These are phyloP conservation scores for Zoanthus gigantus DNA, from an alignment of 92 coral and sea anemone species.

Conservation along the genomic window DNA sequence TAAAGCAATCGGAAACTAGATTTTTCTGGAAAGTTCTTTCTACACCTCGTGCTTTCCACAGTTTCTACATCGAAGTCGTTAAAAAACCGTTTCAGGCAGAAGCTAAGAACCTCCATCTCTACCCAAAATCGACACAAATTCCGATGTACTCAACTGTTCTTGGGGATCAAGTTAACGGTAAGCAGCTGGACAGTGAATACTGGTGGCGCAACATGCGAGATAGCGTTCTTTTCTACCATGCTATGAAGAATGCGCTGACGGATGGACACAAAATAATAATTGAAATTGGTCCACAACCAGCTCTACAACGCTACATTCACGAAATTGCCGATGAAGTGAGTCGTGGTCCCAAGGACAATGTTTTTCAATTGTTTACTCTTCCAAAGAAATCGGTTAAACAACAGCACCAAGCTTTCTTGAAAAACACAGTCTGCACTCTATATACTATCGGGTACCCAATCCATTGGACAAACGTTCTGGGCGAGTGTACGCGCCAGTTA, in stretches of 20 bases:
- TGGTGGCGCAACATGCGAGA: conserved; percentile 94
- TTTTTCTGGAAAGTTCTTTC: conserved; percentile 76
- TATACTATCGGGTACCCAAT: conserved; percentile 75
- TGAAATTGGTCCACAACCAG: conserved; percentile 87
- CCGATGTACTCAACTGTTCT: conserved; percentile 90
- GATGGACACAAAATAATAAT: conserved; percentile 73
- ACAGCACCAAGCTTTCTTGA: conserved; percentile 78
- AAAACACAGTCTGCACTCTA: conserved; percentile 75
- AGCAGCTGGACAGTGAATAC: conserved; percentile 61
- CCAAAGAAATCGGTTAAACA: conserved; percentile 67
- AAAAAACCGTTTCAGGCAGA: conserved; percentile 65
- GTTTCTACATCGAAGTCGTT: conserved; percentile 76
- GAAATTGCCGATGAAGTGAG: conserved; percentile 58
- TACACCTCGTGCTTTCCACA: conserved; percentile 91
- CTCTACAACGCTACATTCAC: conserved; percentile 67
- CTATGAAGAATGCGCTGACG: conserved; percentile 61
- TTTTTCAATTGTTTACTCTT: conserved; percentile 64
- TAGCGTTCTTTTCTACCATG: conserved; percentile 74
- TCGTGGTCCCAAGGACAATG: conserved; percentile 17
- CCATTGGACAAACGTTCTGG: conserved; percentile 71
- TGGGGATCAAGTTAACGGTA: conserved; percentile 69
- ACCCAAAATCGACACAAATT: conserved; percentile 65
- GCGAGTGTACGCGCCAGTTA: conserved; percentile 57
- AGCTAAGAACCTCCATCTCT: conserved; percentile 20
- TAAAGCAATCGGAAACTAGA: conserved; percentile 34